Conservation (phyloP, 2,797 vertebrate species). For the Eutrigla gurnardus region DNA sequence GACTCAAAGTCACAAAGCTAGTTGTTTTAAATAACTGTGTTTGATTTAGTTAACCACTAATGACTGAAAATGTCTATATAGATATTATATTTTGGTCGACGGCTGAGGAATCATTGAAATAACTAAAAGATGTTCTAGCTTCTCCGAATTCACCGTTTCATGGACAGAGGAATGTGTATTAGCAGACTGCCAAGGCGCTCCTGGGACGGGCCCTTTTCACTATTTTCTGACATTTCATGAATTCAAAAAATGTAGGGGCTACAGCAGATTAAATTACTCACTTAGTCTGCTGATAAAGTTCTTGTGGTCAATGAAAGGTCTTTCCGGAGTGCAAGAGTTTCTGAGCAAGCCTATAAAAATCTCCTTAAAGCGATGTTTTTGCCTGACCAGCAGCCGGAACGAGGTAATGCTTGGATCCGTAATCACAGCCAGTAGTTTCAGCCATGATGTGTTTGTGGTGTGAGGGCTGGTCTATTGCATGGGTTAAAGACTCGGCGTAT, state of each 20-base stretch:
- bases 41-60: not conserved
- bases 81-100: not conserved
- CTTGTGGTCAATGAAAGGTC: not conserved
- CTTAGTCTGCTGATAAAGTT: not conserved
- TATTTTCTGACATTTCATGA: not conserved
- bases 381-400: not conserved
- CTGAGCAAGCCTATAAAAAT: not conserved
- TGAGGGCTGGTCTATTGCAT: too few relatives aligned
- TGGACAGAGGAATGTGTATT: not conserved
- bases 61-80: not conserved
- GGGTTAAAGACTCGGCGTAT: not conserved
- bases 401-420: not conserved
- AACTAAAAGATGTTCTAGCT: too few relatives aligned
- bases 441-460: not conserved
- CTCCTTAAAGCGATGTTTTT: not conserved
- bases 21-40: not conserved
- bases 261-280: not conserved
- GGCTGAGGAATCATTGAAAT: too few relatives aligned
- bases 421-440: not conserved
- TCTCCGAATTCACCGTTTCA: not conserved
- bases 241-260: not conserved
- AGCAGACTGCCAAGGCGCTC: not conserved
- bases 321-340: too few relatives aligned
- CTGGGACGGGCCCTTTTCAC: not conserved
- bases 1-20: constrained; percentile 7